Percentiles rank a stretch among this genome's conserved stretches.
Evolutionary conservation across 2,113 vertebrate genomes (phyloP).

Genomic region (Ochotona princeps): DNA sequence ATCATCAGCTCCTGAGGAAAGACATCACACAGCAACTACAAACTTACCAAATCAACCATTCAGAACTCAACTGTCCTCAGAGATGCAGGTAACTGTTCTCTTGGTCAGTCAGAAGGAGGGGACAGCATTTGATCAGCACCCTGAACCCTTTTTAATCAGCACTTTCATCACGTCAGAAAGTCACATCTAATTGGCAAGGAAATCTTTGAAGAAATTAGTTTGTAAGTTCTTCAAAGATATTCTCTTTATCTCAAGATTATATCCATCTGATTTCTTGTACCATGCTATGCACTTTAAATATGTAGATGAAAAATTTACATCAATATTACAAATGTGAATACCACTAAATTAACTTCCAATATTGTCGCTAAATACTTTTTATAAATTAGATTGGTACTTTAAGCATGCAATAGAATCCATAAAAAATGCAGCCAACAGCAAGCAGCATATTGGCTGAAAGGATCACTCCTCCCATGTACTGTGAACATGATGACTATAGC

Average conservation of each 20-base stretch:
- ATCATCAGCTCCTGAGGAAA: not conserved
- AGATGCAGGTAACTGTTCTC: not conserved
- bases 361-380: constrained; percentile 30
- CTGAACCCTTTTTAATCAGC: constrained; percentile 59
- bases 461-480: not conserved
- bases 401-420: not conserved
- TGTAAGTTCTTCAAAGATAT: constrained; percentile 71
- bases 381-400: constrained; percentile 13
- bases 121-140: constrained; percentile 57
- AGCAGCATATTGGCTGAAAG: not conserved
- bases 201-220: constrained; percentile 60
- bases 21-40: not conserved
- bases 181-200: constrained; percentile 41
- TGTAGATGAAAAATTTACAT: not conserved
- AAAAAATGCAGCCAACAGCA: constrained; percentile 22
- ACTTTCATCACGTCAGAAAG: constrained; percentile 53
- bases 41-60: not conserved
- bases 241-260: constrained; percentile 68
- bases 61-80: not conserved
- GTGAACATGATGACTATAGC: not conserved
- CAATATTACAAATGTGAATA: not conserved
- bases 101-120: not conserved
- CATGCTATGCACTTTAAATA: not conserved
- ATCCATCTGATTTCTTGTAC: not conserved
- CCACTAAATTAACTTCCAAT: not conserved